Evolutionary conservation across 1,140 invertebrate species (phyloP).

Genomic region (Heliothis virescens): DNA sequence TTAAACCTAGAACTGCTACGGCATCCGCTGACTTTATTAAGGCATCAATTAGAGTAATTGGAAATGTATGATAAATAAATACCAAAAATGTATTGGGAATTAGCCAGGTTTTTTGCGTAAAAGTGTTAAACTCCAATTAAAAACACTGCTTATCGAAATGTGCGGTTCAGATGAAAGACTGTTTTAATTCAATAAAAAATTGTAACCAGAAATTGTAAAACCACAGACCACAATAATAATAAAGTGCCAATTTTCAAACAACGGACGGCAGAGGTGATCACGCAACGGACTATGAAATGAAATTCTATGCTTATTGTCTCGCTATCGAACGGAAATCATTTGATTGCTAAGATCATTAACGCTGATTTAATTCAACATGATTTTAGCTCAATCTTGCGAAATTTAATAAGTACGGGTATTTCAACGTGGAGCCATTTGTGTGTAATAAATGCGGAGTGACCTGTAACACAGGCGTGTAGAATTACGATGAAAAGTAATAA

Average conservation of each 20-base stretch:
- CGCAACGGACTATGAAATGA: constrained; percentile 19
- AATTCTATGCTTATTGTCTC: constrained; percentile 29
- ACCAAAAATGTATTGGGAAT: constrained; percentile 21
- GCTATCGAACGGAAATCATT: constrained; percentile 30
- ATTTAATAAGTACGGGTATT: constrained; percentile 8
- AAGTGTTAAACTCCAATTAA: background rate
- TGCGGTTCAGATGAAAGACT: background rate
- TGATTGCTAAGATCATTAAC: constrained; percentile 30
- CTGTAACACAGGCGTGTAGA: constrained; percentile 26
- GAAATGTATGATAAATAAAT: background rate
- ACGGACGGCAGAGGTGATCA: background rate
- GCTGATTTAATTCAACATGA: constrained; percentile 30
- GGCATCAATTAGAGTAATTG: constrained; percentile 29
- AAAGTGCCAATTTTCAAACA: background rate
- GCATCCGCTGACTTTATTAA: background rate
- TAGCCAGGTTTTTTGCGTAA: background rate
- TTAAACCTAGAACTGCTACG: background rate
- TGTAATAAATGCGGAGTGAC: constrained; percentile 20
- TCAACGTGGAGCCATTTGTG: constrained; percentile 22
- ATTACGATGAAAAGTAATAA: constrained; percentile 28
- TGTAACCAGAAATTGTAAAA: background rate
- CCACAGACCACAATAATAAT: background rate
- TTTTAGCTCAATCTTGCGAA: constrained; percentile 28
- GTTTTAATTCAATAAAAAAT: background rate
- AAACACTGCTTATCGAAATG: background rate